phyloP scores from a whole-genome alignment of 2,888 invertebrate species.

The Myathropa florea region DNA sequence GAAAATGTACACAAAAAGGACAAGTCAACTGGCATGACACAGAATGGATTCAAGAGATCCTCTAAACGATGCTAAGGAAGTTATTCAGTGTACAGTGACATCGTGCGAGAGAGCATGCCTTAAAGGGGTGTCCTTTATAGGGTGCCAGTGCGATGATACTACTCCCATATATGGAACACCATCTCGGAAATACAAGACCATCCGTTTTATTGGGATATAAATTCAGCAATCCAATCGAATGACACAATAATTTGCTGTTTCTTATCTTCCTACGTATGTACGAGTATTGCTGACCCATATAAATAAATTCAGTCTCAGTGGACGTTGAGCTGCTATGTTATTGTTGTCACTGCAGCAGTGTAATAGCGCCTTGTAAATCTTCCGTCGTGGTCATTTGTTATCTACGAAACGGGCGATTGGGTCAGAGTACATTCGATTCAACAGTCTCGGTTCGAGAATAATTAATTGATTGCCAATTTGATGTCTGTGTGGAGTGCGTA shows the following conservation, averaged over 20 bases:
- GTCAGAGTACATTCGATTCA: not conserved
- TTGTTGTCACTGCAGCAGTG: not conserved
- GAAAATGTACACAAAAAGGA: not conserved
- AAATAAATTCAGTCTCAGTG: conserved; percentile 33
- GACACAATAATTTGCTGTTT: conserved; percentile 46
- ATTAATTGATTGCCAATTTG: conserved; percentile 16
- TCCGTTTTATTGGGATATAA: conserved; percentile 8
- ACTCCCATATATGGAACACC: not conserved
- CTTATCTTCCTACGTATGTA: conserved; percentile 25
- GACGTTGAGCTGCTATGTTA: not conserved
- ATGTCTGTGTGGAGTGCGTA: not conserved
- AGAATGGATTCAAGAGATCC: not conserved
- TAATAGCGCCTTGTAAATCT: conserved; percentile 32
- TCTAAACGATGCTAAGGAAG: not conserved
- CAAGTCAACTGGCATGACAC: not conserved
- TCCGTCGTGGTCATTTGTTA: conserved; percentile 35
- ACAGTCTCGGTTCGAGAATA: not conserved
- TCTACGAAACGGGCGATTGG: not conserved
- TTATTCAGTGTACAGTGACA: not conserved
- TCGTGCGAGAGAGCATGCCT: not conserved
- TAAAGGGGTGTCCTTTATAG: not conserved
- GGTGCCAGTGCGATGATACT: not conserved
- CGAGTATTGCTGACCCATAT: conserved; percentile 12
- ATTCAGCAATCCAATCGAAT: conserved; percentile 38
- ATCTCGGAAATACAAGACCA: not conserved